A percentile compares a stretch with the other conserved stretches of the same genome.
These are phyloP conservation scores for Harpagifer antarcticus DNA, from an alignment of 2,797 vertebrate species.

Conservation along the genomic window DNA sequence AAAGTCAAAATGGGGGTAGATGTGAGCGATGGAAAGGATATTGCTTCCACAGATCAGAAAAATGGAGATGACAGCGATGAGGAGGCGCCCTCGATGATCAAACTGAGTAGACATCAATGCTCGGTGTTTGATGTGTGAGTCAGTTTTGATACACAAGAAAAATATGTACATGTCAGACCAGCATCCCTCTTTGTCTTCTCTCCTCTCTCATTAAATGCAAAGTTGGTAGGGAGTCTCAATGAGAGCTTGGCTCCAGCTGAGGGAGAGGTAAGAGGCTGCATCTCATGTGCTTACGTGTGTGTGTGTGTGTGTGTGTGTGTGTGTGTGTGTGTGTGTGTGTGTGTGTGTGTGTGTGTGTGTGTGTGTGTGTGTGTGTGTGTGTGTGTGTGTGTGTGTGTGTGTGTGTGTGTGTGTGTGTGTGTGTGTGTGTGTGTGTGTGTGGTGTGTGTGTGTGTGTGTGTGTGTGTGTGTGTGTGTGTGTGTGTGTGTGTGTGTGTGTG, in stretches of 20 bases:
- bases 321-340: constrained; percentile 8
- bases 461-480: too few relatives aligned
- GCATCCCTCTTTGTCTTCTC: constrained; percentile 80
- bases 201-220: constrained; percentile 84
- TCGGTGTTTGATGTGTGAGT: constrained; percentile 49
- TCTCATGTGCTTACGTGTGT: constrained; percentile 60
- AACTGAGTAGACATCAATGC: constrained; percentile 35
- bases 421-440: background rate
- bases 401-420: too few relatives aligned
- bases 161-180: constrained; percentile 67
- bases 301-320: background rate
- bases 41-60: constrained; percentile 42
- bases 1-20: constrained; percentile 40
- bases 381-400: constrained; percentile 14
- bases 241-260: constrained; percentile 84
- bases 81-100: constrained; percentile 58
- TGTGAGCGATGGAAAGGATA: constrained; percentile 44
- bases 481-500: too few relatives aligned
- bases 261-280: constrained; percentile 86
- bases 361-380: background rate
- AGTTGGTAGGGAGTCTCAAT: constrained; percentile 87
- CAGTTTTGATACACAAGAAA: constrained; percentile 57
- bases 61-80: constrained; percentile 54
- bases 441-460: constrained; percentile 8
- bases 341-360: too few relatives aligned